phyloP scores from a whole-genome alignment of 2,888 invertebrate genomes.

The Leptopilina myrica region DNA sequence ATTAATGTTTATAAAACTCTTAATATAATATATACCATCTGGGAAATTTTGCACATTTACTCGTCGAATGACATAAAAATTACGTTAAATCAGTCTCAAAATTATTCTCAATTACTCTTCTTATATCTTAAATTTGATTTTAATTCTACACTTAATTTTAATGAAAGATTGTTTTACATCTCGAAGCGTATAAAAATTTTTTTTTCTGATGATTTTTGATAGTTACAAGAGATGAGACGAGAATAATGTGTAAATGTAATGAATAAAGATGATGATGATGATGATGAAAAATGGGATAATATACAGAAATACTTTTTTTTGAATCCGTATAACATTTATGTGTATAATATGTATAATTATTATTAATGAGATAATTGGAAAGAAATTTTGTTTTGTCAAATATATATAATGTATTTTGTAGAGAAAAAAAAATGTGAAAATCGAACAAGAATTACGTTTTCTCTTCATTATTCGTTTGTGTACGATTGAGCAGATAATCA shows the following conservation, averaged over 20 bases:
- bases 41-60: conserved; percentile 25
- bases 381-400: background rate
- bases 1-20: background rate
- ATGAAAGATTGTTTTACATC: conserved; percentile 7
- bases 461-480: conserved; percentile 71
- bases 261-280: background rate
- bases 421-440: background rate
- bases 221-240: conserved; percentile 11
- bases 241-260: conserved; percentile 23
- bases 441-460: conserved; percentile 45
- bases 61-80: background rate
- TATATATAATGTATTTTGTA: background rate
- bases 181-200: conserved; percentile 25
- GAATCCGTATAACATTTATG: no score
- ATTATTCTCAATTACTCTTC: no score
- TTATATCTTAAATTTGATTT: conserved; percentile 1
- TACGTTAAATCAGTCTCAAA: background rate
- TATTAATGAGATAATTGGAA: background rate
- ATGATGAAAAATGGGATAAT: background rate
- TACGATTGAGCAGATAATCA: conserved; percentile 87
- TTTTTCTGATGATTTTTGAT: conserved; percentile 7
- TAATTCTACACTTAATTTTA: conserved; percentile 1
- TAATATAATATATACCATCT: conserved; percentile 2
- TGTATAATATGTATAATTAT: no score
- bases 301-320: no score